Conservation (phyloP, 1,140 invertebrate genomes). For the Mactra quadrangularis region DNA sequence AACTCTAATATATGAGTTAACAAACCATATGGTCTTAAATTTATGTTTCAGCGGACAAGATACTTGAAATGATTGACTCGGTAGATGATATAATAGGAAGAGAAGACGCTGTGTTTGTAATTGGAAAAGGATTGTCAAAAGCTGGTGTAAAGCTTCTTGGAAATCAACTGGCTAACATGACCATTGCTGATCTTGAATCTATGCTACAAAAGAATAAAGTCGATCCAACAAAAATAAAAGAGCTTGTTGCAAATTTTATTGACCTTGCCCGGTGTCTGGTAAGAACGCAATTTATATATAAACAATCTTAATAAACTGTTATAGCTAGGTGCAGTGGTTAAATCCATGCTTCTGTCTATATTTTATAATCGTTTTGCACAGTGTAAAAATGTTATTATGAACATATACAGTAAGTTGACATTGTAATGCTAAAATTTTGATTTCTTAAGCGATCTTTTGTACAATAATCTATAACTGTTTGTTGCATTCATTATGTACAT, state of each 20-base stretch:
- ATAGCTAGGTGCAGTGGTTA: neutral
- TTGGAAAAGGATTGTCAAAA: conserved; percentile 69
- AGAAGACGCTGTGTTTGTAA: conserved; percentile 64
- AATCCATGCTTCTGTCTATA: neutral
- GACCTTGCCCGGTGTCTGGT: conserved; percentile 68
- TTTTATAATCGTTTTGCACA: neutral
- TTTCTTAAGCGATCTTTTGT: neutral
- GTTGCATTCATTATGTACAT: neutral
- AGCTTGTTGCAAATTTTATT: conserved; percentile 68
- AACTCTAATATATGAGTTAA: no score
- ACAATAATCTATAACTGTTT: neutral
- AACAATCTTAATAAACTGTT: neutral
- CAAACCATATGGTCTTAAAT: no score
- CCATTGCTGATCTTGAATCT: conserved; percentile 70
- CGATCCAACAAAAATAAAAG: conserved; percentile 65
- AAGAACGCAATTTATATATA: neutral
- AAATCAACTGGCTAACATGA: conserved; percentile 74
- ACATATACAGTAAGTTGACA: neutral
- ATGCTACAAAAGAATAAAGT: conserved; percentile 70
- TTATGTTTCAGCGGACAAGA: conserved; percentile 61
- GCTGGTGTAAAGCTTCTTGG: conserved; percentile 67
- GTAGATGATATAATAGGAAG: conserved; percentile 57
- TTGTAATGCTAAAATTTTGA: neutral
- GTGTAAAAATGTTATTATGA: neutral
- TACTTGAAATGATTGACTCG: conserved; percentile 56